These are phyloP conservation scores for Heliconius hortense DNA, from an alignment of 2,888 invertebrate genomes.

Conservation along the genomic window DNA sequence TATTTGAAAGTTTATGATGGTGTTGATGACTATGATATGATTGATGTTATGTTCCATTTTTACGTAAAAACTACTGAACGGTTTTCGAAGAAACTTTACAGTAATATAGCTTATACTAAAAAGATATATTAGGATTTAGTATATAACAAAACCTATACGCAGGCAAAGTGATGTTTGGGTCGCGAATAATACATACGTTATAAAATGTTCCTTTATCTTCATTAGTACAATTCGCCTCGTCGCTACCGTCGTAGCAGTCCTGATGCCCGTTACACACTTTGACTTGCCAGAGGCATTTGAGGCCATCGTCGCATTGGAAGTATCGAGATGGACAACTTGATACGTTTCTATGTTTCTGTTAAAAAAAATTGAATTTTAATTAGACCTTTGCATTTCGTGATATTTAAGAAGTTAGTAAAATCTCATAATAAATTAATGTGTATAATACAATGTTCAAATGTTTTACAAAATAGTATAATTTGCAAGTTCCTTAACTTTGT, in stretches of 20 bases:
- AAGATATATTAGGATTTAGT: too few species aligned
- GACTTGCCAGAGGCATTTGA: conserved; percentile 81
- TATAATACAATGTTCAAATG: neutral
- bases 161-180: neutral
- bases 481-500: neutral
- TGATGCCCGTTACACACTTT: conserved; percentile 85
- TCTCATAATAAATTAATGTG: neutral
- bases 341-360: conserved; percentile 39
- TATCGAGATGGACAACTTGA: conserved; percentile 54
- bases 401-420: neutral
- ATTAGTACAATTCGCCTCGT: conserved; percentile 85
- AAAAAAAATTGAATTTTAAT: neutral
- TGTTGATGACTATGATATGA: too few species aligned
- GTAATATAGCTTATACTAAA: neutral
- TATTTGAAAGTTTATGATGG: neutral
- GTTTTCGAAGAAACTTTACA: too few species aligned
- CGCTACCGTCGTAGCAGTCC: conserved; percentile 88
- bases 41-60: too few species aligned
- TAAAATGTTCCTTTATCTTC: conserved; percentile 45
- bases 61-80: too few species aligned
- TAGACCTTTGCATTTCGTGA: too few species aligned
- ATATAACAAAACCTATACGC: neutral
- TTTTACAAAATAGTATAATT: neutral
- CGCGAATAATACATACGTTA: conserved; percentile 40
- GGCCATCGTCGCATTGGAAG: conserved; percentile 68